These are phyloP conservation scores for Charaxes varanes DNA, from an alignment of 1,140 invertebrate genomes.

Conservation along the genomic window DNA sequence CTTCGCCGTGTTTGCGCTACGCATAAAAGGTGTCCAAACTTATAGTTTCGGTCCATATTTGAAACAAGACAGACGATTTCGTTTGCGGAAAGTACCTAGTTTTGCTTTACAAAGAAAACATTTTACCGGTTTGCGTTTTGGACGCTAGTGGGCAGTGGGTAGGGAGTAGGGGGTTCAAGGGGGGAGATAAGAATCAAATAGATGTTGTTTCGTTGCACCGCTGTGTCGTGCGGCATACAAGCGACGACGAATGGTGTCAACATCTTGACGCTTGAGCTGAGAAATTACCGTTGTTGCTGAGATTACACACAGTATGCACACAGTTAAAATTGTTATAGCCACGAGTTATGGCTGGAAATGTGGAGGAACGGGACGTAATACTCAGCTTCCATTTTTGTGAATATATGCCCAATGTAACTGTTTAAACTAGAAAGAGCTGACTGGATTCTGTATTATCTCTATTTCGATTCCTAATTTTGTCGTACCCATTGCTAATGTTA, in stretches of 20 bases:
- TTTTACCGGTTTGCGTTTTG: slow-evolving; percentile 61
- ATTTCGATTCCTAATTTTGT: no score
- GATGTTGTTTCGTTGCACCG: slow-evolving; percentile 69
- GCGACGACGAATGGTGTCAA: slow-evolving; percentile 47
- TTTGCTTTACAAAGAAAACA: slow-evolving; percentile 52
- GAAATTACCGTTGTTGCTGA: slow-evolving; percentile 35
- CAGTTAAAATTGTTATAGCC: slow-evolving; percentile 23
- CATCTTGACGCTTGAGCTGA: slow-evolving; percentile 54
- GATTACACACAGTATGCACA: slow-evolving; percentile 29
- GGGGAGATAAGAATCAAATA: slow-evolving; percentile 70
- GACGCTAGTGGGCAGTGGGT: slow-evolving; percentile 34
- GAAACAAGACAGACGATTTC: slow-evolving; percentile 31
- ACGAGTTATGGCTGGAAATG: slow-evolving; percentile 14
- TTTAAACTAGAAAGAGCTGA: no score
- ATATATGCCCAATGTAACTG: no score
- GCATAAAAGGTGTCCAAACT: no score
- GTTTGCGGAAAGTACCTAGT: slow-evolving; percentile 43
- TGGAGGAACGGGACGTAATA: no score
- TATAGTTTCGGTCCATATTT: slow-evolving; percentile 17
- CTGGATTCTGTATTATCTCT: no score
- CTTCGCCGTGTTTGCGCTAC: no score
- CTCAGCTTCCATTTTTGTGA: no score
- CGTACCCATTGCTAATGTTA: no score
- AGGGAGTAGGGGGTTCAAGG: slow-evolving; percentile 28
- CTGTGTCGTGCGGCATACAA: slow-evolving; percentile 51